Percentiles rank a stretch among this genome's conserved stretches.
Conservation (phyloP, 2,113 vertebrate genomes). For the Naja naja region DNA sequence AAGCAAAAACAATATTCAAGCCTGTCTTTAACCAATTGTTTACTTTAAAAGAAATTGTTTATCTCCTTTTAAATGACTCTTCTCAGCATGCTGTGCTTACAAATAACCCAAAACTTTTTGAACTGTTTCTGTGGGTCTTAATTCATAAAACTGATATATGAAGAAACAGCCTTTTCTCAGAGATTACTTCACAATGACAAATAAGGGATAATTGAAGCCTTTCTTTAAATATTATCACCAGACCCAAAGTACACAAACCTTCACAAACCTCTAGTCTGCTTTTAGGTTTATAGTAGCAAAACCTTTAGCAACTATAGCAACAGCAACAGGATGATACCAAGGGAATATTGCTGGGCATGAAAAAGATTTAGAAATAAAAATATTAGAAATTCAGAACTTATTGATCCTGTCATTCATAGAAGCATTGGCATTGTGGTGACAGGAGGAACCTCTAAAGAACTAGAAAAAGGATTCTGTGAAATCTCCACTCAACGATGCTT, state of each 20-base stretch:
- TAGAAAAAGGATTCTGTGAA: neutral
- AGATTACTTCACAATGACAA: neutral
- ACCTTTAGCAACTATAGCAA: neutral
- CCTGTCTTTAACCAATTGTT: constrained; percentile 36
- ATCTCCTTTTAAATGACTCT: constrained; percentile 34
- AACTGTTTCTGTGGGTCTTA: neutral
- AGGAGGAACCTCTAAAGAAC: neutral
- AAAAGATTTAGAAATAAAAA: neutral
- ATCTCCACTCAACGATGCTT: neutral
- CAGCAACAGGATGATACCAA: neutral
- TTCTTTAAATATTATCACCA: constrained; percentile 27
- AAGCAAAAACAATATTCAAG: constrained; percentile 22
- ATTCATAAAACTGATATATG: neutral
- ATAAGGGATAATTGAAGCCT: neutral
- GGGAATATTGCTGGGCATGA: neutral
- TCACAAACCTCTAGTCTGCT: neutral
- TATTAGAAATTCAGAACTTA: neutral
- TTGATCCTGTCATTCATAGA: neutral
- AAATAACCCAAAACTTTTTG: neutral
- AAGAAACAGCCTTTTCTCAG: neutral
- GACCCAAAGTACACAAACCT: constrained; percentile 19
- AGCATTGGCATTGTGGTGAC: neutral
- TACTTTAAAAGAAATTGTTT: constrained; percentile 38
- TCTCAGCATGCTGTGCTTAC: constrained; percentile 26
- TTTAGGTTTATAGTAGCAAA: neutral